Conservation (phyloP, 2,888 invertebrate genomes). For the Chymomyza amoena region DNA sequence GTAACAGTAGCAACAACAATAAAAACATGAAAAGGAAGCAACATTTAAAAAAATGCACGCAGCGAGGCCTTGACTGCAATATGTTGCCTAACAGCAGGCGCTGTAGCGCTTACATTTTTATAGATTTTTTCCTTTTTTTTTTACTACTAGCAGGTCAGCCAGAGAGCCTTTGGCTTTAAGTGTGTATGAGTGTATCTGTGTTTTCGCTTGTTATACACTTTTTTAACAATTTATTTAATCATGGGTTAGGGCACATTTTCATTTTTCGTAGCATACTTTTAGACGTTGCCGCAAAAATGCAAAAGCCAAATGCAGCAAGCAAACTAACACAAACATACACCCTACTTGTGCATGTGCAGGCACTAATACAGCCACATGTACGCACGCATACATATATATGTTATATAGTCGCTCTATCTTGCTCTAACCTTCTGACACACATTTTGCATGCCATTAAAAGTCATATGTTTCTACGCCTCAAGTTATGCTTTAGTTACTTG, state of each 20-base stretch:
- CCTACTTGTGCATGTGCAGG: too few species aligned
- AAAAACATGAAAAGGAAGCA: slow-evolving; percentile 54
- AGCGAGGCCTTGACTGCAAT: slow-evolving; percentile 73
- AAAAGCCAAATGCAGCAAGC: too few species aligned
- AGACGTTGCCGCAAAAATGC: slow-evolving; percentile 1
- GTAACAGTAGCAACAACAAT: slow-evolving; percentile 1
- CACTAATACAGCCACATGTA: not conserved
- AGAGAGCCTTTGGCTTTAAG: not conserved
- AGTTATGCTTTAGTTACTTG: slow-evolving; percentile 50
- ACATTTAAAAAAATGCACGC: slow-evolving; percentile 70
- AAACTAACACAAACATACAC: too few species aligned
- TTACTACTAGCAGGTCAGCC: slow-evolving; percentile 60
- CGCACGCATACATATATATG: too few species aligned
- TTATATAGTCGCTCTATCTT: not conserved
- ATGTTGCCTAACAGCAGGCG: slow-evolving; percentile 66
- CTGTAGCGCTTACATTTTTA: slow-evolving; percentile 49
- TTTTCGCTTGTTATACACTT: slow-evolving; percentile 61
- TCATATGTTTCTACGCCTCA: slow-evolving; percentile 43
- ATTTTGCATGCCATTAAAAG: slow-evolving; percentile 66
- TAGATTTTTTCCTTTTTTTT: slow-evolving; percentile 71
- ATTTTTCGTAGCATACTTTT: slow-evolving; percentile 37
- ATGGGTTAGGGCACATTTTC: slow-evolving; percentile 47
- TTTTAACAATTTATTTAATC: slow-evolving; percentile 70
- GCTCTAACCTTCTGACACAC: slow-evolving; percentile 34
- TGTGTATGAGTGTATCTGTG: not conserved